These are phyloP conservation scores for Manacus vitellinus DNA, from an alignment of 2,113 vertebrate species.

Conservation along the genomic window DNA sequence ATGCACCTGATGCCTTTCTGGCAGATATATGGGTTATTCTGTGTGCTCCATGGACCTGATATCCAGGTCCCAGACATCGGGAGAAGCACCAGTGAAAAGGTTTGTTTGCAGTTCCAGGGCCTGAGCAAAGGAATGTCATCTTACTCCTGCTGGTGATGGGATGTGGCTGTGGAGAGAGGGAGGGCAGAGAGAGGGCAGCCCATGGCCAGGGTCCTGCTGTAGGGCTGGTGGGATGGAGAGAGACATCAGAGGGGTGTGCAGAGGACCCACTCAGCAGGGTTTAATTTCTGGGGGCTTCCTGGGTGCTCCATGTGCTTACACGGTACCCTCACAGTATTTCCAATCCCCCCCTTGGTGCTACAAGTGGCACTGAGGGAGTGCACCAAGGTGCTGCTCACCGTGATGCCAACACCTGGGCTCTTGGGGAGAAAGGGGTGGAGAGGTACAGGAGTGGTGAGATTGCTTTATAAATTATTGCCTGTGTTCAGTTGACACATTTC, in stretches of 20 bases:
- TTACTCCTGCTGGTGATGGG: not conserved
- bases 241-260: not conserved
- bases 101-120: not conserved
- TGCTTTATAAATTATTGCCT: constrained; percentile 33
- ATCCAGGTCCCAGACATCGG: not conserved
- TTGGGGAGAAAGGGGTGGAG: not conserved
- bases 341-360: not conserved
- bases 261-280: not conserved
- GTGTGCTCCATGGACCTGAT: not conserved
- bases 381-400: not conserved
- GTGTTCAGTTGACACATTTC: not conserved
- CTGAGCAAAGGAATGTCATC: not conserved
- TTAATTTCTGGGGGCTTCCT: not conserved
- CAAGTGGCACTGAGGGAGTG: not conserved
- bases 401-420: not conserved
- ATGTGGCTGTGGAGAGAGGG: not conserved
- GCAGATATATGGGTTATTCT: not conserved
- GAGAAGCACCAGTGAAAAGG: not conserved
- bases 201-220: accelerated
- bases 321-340: not conserved
- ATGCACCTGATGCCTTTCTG: not conserved
- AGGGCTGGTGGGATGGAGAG: not conserved
- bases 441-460: not conserved
- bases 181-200: not conserved
- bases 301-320: accelerated